Base-by-base conservation (phyloP, 2,113 vertebrate species). In the Aphelocoma coerulescens region DNA sequence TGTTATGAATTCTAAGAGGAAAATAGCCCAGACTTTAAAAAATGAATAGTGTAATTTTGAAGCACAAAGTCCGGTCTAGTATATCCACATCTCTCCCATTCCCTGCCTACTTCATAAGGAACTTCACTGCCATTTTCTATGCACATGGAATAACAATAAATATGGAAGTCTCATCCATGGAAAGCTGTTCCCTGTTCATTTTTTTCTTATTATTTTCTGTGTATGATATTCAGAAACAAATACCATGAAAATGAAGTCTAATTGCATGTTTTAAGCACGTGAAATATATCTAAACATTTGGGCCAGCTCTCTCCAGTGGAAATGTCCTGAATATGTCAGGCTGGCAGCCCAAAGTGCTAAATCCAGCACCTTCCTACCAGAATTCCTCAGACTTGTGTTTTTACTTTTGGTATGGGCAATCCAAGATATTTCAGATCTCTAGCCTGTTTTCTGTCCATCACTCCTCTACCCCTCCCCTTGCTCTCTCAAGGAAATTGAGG, bases 101-200 rank as follows among this genome's bases (percentile, higher is more conserved):
- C 96, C 97, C 97, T 93, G 98, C 97, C 96, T 96, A 95, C 97
- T 98, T 97, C 98, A 97, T 97, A 93, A 94, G 97, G 95, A 97
- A 96, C 89, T 94, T 98, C 98, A 98, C 98, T 98, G 98, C 98
- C 98, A 98, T 98, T 99, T 98, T 98, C 98, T 98, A 98, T 98
- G 98, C 98, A 98, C 98, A 98, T 97, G 96, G 96, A 97, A 96
- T 96, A 98, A 97, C 97, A 98, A 98, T 99, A 99, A 98, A 98
- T 98, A 97, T 98, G 97, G 98, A 98, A 81, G 93, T 98, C 97
- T 98, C 97, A 98, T 98, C 98, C 97, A 97, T 97, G 96, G 97
- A 98, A 98, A 95, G 78, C 89, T 95, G 96, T 85, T 95, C 96
- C 95, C 81, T 97, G 86, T 84, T 92, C 58, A 75, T 94, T 97